A percentile compares a stretch with the other conserved stretches of the same genome.
These are phyloP conservation scores for Xanthia icteritia DNA, from an alignment of 2,888 invertebrate species.

Conservation along the genomic window DNA sequence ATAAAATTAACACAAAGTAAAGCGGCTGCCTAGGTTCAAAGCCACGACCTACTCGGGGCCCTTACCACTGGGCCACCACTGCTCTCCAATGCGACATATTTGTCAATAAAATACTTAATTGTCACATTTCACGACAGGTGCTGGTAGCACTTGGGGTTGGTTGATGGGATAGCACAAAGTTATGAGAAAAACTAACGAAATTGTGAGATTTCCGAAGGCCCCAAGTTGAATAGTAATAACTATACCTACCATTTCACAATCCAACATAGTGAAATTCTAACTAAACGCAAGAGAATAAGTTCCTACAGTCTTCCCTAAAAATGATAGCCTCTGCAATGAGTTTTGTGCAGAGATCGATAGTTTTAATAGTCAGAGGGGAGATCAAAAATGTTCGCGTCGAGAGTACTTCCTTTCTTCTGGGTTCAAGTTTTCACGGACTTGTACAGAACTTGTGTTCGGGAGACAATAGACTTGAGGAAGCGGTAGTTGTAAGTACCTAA, in stretches of 20 bases:
- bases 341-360: slow-evolving; percentile 49
- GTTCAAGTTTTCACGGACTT: slow-evolving; percentile 43
- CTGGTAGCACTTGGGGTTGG: too few relatives aligned
- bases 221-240: not conserved
- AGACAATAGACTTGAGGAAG: slow-evolving; percentile 28
- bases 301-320: slow-evolving; percentile 35
- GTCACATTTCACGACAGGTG: too few relatives aligned
- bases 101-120: too few relatives aligned
- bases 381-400: slow-evolving; percentile 50
- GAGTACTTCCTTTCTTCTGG: slow-evolving; percentile 50
- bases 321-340: slow-evolving; percentile 47
- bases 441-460: slow-evolving; percentile 35
- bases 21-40: too few relatives aligned
- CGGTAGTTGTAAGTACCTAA: slow-evolving; percentile 22
- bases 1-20: too few relatives aligned
- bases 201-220: not conserved
- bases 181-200: too few relatives aligned
- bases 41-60: too few relatives aligned
- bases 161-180: too few relatives aligned
- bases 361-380: slow-evolving; percentile 63
- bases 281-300: not conserved
- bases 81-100: too few relatives aligned
- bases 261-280: not conserved
- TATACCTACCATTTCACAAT: not conserved
- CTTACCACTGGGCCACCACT: too few relatives aligned